phyloP scores from a whole-genome alignment of 2,113 vertebrate species.

The Monarcha castaneiventris region DNA sequence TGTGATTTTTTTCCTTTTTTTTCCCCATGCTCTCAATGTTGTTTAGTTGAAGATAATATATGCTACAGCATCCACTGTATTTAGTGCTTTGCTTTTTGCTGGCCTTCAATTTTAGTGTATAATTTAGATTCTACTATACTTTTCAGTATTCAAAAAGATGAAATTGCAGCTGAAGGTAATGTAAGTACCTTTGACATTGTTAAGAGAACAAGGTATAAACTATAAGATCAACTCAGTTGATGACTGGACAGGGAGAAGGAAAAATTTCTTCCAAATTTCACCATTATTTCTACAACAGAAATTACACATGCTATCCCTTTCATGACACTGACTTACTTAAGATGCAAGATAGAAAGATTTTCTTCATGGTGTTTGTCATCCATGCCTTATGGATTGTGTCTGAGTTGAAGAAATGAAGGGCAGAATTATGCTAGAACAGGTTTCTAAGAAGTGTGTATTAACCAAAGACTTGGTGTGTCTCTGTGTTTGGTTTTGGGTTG shows the following conservation, averaged over 20 bases:
- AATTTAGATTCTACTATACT: background rate
- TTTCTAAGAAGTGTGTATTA: background rate
- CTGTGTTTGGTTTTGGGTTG: background rate
- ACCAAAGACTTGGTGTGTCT: background rate
- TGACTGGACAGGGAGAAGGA: background rate
- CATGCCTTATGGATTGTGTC: background rate
- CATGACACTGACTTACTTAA: background rate
- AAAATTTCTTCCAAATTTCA: background rate
- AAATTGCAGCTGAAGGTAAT: background rate
- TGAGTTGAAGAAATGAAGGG: background rate
- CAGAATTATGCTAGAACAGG: background rate
- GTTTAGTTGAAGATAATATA: background rate
- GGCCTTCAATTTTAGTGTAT: background rate
- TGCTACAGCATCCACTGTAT: background rate
- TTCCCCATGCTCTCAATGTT: fast-evolving
- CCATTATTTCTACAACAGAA: background rate
- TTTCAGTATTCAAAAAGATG: background rate
- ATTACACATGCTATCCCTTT: background rate
- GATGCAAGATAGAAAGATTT: background rate
- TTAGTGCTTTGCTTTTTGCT: background rate
- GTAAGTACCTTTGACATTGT: background rate
- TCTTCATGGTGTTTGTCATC: background rate
- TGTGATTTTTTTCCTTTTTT: too few relatives aligned
- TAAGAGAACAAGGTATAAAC: background rate
- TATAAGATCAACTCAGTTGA: background rate